Base-by-base conservation (phyloP, 2,113 vertebrate genomes). In the Psittacula cyanocephala region DNA sequence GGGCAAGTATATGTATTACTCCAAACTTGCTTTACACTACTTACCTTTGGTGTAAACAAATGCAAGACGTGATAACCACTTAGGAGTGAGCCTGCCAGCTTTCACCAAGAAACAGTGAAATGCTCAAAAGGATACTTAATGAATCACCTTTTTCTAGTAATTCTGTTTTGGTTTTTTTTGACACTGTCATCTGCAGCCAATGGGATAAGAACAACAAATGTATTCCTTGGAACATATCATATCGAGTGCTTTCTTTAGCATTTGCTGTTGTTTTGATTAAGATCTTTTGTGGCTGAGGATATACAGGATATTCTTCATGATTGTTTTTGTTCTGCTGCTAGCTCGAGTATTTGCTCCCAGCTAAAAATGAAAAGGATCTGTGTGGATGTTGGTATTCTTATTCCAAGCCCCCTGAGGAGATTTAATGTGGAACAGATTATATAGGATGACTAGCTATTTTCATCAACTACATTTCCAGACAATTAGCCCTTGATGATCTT, bases 401-500 rank as follows among this genome's bases (percentile, higher is more conserved):
- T 62, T 85, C 49, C 59, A 70, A 79, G 50, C 60, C 68, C 94
- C 95, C 95, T 55, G 84, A 94, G 91, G 92, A 93, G 77, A 60
- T 89, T 89, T 96, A 86, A 95, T 95, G 95, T 84, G 63, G 86
- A 93, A 90, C 92, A 96, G 96, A 92, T 89, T 91, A 95, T 91
- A 94, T 44, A 65, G 83, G 31, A 62, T 88, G 62, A 71, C 57
- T 77, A 72, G 93, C 47, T 81, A 47, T 74, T 93, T 89, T 81
- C 72, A 74, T 94, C 96, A 96, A 5, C 62, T 81, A 17, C 2
- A 9, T 84, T 94, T 96, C 93, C 70, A 91, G 88, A 63, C 86
- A 96, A 96, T 96, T 97, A 95, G 93, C 44, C 49, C 84, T 84
- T 89, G 82, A 90, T 91, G 92, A 65, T 96, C 72, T 93, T 57